These are phyloP conservation scores for Agraylea sexmaculata DNA, from an alignment of 1,140 invertebrate species.

Conservation along the genomic window DNA sequence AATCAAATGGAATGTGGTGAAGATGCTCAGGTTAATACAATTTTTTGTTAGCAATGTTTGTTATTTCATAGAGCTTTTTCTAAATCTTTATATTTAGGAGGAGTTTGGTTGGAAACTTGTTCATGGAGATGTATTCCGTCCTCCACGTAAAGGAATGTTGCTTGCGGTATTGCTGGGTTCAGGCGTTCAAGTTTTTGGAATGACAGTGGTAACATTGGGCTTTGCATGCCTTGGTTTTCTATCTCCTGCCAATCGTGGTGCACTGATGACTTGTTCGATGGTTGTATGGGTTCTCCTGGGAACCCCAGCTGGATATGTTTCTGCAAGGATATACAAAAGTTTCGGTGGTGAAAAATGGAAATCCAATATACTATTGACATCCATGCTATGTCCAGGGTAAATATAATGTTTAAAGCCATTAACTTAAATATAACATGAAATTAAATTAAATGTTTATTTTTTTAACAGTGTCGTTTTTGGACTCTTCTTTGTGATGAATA, in stretches of 20 bases:
- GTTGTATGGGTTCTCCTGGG: constrained; percentile 91
- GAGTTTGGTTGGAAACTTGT: constrained; percentile 99
- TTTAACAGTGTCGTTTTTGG: constrained; percentile 83
- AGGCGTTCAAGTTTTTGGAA: constrained; percentile 75
- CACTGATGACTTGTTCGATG: constrained; percentile 95
- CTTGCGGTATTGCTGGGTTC: constrained; percentile 90
- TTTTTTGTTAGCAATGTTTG: constrained; percentile 2
- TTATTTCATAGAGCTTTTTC: not conserved
- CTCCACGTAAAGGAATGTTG: constrained; percentile 94
- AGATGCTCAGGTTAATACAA: constrained; percentile 63
- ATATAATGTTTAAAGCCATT: constrained; percentile 16
- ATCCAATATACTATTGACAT: constrained; percentile 91
- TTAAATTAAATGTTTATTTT: constrained; percentile 22
- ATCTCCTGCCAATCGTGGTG: constrained; percentile 95
- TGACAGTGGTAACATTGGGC: constrained; percentile 67
- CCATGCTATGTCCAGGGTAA: constrained; percentile 90
- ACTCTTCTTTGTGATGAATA: constrained; percentile 93
- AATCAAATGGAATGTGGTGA: constrained; percentile 95
- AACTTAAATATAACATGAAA: constrained; percentile 12
- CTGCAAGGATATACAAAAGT: constrained; percentile 94
- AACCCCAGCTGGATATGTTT: constrained; percentile 90
- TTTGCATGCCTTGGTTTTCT: constrained; percentile 97
- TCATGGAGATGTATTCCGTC: constrained; percentile 89
- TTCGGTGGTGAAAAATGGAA: constrained; percentile 98
- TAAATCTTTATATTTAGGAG: constrained; percentile 50